Evolutionary conservation across 2,888 invertebrate genomes (phyloP), one percentile per base, ranked within the genome.

Genomic region (Hirtodrosophila cameraria): DNA sequence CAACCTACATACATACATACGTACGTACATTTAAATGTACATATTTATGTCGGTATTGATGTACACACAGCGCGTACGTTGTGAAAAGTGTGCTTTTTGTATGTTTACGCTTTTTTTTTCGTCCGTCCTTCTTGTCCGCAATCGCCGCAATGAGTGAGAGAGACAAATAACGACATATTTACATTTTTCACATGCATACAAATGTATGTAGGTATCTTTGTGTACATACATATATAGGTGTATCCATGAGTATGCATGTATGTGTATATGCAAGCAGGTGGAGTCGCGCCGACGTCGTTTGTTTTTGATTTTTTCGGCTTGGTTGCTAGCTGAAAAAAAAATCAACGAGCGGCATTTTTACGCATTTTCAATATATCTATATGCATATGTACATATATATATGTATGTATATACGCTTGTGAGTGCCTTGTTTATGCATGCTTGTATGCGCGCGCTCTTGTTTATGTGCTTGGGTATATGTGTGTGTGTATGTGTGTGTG

Each of bases 321-420:
- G 72, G 84, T 82, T 82, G 75, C 85, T 84, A 86, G 86, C 76
- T 74, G 66, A 75, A 79, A 80, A 75, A 79, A 80, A 23, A 75
- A 74, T 73, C 80, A 84, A 87, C 83, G 88, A 87, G 87, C 87
- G 88, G 87, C 88, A 78, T 87, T 87, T 84, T 83, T 86, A 83
- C 82, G 86, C 82, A 83, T 83, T 83, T 82, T 70, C 86, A 75
- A 72, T 84, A 82, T 72, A 69, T 54, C 58, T 72, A 55, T 62
- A 28, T 70, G 30, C 50, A 48, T 65, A 28, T 20, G 25, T 45
- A 33, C 18, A 16, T 42, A 35, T 31, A 13, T 36, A 45, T 54
- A 15, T 25, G 33, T 57, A 25, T 36, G 35, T 62, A 16, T 27
- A 30, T 58, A 27, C 31, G 35, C 55, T 39, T 50, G 39, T 49